Percentiles rank a stretch among this genome's conserved stretches.
phyloP scores from a whole-genome alignment of 2,888 invertebrate genomes.

The Pyrrhia umbra region DNA sequence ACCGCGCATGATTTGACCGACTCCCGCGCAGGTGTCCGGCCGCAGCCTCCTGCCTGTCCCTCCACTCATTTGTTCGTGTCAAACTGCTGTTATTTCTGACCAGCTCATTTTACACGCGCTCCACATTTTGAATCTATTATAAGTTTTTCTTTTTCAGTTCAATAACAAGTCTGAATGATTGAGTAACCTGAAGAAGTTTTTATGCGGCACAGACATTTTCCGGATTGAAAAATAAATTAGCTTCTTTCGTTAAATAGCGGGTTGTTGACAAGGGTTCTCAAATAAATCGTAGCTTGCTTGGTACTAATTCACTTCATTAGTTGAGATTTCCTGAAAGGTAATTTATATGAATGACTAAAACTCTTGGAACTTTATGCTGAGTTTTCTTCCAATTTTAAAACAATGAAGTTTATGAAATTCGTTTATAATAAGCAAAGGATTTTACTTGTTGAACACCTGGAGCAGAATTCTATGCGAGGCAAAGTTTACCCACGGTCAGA shows the following conservation, averaged over 20 bases:
- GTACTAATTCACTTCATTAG: neutral
- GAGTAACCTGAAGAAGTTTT: conserved; percentile 25
- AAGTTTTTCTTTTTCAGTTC: conserved; percentile 49
- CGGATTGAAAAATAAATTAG: conserved; percentile 26
- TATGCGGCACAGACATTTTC: conserved; percentile 7
- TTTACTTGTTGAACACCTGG: conserved; percentile 45
- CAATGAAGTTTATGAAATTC: neutral
- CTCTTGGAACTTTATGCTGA: neutral
- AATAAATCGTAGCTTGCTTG: conserved; percentile 19
- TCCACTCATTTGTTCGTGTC: conserved; percentile 73
- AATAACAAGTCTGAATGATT: conserved; percentile 41
- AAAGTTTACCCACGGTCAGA: conserved; percentile 22
- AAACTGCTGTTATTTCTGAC: conserved; percentile 72
- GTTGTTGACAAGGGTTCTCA: conserved; percentile 29
- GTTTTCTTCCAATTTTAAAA: neutral
- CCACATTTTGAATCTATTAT: conserved; percentile 57
- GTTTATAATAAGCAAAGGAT: conserved; percentile 10
- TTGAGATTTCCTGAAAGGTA: conserved; percentile 5
- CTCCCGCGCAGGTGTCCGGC: conserved; percentile 67
- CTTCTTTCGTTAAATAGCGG: conserved; percentile 15
- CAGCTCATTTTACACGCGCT: conserved; percentile 55
- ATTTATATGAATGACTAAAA: neutral
- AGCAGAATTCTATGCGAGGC: conserved; percentile 25
- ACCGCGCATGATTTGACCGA: conserved; percentile 60
- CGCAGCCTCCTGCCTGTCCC: conserved; percentile 66